Evolutionary conservation across 2,888 invertebrate genomes (phyloP), one percentile per base, ranked within the genome.

Genomic region (Apotomis capreana): DNA sequence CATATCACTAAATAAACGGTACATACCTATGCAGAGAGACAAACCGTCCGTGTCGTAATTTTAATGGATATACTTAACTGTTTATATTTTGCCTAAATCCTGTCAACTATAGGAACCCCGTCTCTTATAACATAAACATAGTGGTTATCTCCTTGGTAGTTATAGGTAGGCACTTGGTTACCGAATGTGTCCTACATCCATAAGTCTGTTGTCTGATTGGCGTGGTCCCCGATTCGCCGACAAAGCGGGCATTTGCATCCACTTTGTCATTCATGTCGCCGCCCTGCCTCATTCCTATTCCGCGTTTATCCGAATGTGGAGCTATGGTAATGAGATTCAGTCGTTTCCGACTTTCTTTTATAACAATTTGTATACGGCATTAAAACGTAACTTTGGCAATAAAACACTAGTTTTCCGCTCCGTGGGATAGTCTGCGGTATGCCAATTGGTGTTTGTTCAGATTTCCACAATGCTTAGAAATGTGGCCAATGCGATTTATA

Each of bases 261-360:
- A 89, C 90, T 92, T 91, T 90, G 91, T 88, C 87, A 93, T 92
- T 92, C 92, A 87, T 84, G 87, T 90, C 91, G 86, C 82, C 83
- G 78, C 81, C 78, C 81, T 78, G 80, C 80, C 88, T 91, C 89
- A 90, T 91, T 90, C 81, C 85, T 85, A 89, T 92, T 90, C 91
- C 84, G 79, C 70, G 76, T 83, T 83, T 84, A 83, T 83, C 83
- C 81, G 83, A 87, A 89, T 87, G 85, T 86, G 80, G 78, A 77
- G 83, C 80, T 85, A 89, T 86, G 86, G 84, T 91, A 91, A 90
- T 92, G 85, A 86, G 82, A 81, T 84, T 84, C 85, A 83, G 82
- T 81, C 83, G 82, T 83, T 88, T 84, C 83, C 84, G 80, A 88
- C 84, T 89, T 89, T 89, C 85, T 87, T 86, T 84, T 82, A 68